phyloP scores from a whole-genome alignment of 2,113 vertebrate genomes.

The Nothoprocta pentlandii region DNA sequence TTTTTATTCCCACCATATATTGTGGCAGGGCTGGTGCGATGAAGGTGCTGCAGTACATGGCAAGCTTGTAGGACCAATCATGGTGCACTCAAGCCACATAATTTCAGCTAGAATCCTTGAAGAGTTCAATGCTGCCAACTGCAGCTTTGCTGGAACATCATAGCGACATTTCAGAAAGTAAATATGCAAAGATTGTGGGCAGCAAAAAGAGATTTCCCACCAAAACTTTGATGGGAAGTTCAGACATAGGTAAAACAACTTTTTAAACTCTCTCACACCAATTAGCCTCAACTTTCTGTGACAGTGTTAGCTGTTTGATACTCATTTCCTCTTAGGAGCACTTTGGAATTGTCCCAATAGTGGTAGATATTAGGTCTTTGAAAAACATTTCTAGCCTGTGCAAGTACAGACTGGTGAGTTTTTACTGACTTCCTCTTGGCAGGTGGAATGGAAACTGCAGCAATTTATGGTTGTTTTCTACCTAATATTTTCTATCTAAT shows the following conservation, averaged over 20 bases:
- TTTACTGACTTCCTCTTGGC: background rate
- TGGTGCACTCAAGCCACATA: too few relatives aligned
- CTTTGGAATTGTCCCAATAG: background rate
- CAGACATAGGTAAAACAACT: background rate
- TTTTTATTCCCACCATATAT: background rate
- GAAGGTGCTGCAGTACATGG: fast-evolving
- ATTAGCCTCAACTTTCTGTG: background rate
- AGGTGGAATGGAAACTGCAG: background rate
- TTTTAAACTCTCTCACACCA: background rate
- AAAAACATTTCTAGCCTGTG: background rate
- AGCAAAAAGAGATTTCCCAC: background rate
- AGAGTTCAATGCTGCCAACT: background rate
- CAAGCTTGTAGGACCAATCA: background rate
- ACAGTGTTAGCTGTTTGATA: background rate
- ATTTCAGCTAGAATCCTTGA: background rate
- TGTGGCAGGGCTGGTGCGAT: background rate
- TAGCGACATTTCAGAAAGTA: background rate
- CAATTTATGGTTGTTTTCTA: background rate
- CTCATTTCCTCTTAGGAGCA: background rate
- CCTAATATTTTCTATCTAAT: background rate
- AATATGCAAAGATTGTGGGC: background rate
- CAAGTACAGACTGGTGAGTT: background rate
- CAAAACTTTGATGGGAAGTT: background rate
- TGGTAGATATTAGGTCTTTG: background rate
- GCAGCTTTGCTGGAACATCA: background rate